Evolutionary conservation across 2,888 invertebrate genomes (phyloP).

Genomic region (Tetranychus truncatus): DNA sequence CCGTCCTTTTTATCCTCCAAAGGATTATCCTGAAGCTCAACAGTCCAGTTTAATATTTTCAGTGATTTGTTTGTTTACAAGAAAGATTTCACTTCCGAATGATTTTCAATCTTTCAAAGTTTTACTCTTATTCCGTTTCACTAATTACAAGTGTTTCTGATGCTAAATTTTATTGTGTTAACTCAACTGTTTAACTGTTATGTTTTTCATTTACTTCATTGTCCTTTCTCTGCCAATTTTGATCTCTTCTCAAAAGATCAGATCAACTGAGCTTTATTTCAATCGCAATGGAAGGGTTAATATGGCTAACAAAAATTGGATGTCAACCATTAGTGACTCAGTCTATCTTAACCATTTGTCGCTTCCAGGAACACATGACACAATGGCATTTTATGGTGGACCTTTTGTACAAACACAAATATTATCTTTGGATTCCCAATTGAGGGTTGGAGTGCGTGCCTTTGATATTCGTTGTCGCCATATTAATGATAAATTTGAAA

Average conservation of each 20-base stretch:
- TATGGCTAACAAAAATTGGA: conserved; percentile 13
- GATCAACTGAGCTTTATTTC: background rate
- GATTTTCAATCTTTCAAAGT: too few relatives aligned
- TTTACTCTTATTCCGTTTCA: too few relatives aligned
- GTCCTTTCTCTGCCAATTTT: background rate
- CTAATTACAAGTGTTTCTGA: too few relatives aligned
- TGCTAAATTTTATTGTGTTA: too few relatives aligned
- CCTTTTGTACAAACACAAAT: conserved; percentile 13
- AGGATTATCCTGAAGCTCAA: background rate
- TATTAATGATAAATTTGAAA: conserved; percentile 5
- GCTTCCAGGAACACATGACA: conserved; percentile 18
- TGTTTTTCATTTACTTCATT: background rate
- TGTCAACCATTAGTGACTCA: background rate
- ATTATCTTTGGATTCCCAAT: conserved; percentile 6
- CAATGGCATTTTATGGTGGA: conserved; percentile 17
- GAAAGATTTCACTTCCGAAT: too few relatives aligned
- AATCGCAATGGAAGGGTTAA: background rate
- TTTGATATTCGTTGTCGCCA: conserved; percentile 19
- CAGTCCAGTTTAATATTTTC: too few relatives aligned
- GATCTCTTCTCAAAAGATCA: background rate
- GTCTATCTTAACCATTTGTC: conserved; percentile 8
- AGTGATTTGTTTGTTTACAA: too few relatives aligned
- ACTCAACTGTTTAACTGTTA: background rate
- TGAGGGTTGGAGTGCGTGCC: conserved; percentile 15
- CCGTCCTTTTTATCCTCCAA: background rate